Base-by-base conservation (phyloP, 1,140 invertebrate species). In the Ceratosolen solmsi region DNA sequence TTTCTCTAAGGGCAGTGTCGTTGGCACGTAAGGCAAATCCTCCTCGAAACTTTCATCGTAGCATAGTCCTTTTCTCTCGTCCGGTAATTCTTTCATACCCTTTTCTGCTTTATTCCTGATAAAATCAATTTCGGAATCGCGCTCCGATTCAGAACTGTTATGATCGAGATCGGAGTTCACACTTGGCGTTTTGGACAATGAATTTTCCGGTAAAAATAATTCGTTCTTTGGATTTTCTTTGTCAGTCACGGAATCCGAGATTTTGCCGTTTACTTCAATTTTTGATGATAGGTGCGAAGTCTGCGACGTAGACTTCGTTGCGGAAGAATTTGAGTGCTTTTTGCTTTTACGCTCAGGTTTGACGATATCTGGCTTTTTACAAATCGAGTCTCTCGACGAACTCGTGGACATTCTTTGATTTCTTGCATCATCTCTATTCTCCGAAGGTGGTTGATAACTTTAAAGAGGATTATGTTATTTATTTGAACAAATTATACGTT, bases 11-110 rank as follows among this genome's bases (percentile, higher is more conserved):
- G 96, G 96, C 78, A 97, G 89, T 51, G 96, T 97, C 5, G 96
- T 97, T 58, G 96, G 96, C 82, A 97, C 94, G 86, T 96, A 97
- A 0, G 96, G 96, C 86, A 97, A 91, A 91, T 97, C 96, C 78
- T 96, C 96, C 82, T 97, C 96, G 84, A 97, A 96, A 15, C 96
- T 96, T 84, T 96, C 96, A 84, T 96, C 95, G 85, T 95, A 93
- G 65, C 95, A 93, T 38, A 97, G 92, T 1, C 95, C 94, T 77
- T 96, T 96, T 75, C 94, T 93, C 86, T 96, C 96, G 30, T 93
- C 87, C 58, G 88, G 86, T 86, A 88, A 85, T 85, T 89, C 92
- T 73, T 87, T 90, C 41, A 84, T 78, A 3, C 84, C 80, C 72
- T 90, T 88, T 36, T 91, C 85, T 5, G 86, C 89, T 81, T 92